These are phyloP conservation scores for Eubucco bourcierii DNA, from an alignment of 2,113 vertebrate genomes.

Conservation along the genomic window DNA sequence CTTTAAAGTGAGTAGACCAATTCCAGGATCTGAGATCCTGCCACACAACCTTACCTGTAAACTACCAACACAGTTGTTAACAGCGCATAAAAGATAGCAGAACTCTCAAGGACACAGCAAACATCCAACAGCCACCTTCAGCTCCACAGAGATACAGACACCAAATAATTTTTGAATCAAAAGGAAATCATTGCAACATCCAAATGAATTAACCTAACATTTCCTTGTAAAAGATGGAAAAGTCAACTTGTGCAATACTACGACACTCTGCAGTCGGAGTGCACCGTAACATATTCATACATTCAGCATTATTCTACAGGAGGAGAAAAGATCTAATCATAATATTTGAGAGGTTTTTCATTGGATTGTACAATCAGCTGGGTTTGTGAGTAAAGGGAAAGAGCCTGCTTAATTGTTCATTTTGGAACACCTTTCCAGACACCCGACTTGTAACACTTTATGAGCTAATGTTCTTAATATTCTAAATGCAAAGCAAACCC, in stretches of 20 bases:
- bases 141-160: background rate
- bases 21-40: background rate
- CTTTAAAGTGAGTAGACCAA: background rate
- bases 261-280: background rate
- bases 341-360: background rate
- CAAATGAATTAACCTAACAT: background rate
- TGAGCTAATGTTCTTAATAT: background rate
- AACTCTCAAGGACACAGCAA: background rate
- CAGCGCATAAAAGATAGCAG: background rate
- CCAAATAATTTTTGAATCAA: background rate
- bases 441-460: background rate
- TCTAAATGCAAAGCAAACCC: background rate
- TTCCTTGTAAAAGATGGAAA: background rate
- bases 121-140: background rate
- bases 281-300: background rate
- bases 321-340: background rate
- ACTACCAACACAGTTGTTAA: background rate
- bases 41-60: background rate
- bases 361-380: background rate
- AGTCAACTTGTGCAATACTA: background rate
- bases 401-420: background rate
- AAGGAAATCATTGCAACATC: background rate
- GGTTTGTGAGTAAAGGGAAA: background rate
- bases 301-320: background rate
- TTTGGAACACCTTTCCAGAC: background rate